phyloP scores from a whole-genome alignment of 2,888 invertebrate species.

The Elysia crispata region DNA sequence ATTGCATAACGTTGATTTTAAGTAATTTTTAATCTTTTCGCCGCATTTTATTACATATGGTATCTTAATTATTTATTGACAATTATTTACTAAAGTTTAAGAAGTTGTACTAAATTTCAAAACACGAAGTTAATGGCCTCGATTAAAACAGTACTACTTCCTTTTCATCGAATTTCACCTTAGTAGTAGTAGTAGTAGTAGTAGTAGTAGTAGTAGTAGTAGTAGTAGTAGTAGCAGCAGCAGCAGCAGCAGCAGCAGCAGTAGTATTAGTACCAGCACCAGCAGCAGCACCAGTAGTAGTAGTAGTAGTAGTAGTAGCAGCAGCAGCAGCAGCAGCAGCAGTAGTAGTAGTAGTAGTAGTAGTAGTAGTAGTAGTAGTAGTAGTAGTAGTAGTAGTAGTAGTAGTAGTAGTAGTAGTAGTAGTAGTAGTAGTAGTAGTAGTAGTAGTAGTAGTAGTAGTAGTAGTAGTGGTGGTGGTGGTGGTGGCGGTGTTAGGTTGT shows the following conservation, averaged over 20 bases:
- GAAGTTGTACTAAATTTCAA: too few relatives aligned
- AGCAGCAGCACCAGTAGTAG: not conserved
- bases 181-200: too few relatives aligned
- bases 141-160: too few relatives aligned
- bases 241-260: not conserved
- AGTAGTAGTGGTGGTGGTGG: too few relatives aligned
- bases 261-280: too few relatives aligned
- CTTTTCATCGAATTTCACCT: not conserved
- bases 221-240: not conserved
- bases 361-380: constrained; percentile 9
- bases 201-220: not conserved
- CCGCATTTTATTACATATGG: too few relatives aligned
- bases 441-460: not conserved
- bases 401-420: not conserved
- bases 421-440: constrained; percentile 3
- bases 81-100: too few relatives aligned
- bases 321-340: not conserved
- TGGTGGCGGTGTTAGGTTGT: too few relatives aligned
- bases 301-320: constrained; percentile 1
- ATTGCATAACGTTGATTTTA: too few relatives aligned
- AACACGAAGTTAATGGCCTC: too few relatives aligned
- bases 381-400: not conserved
- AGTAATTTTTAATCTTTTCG: too few relatives aligned
- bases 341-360: constrained; percentile 4
- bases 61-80: too few relatives aligned